These are phyloP conservation scores for Platerodrilus igneus DNA, from an alignment of 2,888 invertebrate species.

Conservation along the genomic window DNA sequence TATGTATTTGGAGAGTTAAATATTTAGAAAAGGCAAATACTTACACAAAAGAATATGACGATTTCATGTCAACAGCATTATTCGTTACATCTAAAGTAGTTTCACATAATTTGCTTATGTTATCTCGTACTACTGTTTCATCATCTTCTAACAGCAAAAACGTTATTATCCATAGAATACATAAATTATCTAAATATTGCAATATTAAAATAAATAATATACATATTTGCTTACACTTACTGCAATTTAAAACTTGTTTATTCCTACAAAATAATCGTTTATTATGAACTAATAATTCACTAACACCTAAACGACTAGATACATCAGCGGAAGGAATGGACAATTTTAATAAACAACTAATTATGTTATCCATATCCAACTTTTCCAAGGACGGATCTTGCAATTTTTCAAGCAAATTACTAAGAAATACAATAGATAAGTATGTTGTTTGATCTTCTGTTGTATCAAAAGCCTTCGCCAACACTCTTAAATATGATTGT, in stretches of 20 bases:
- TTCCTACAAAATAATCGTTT: constrained; percentile 39
- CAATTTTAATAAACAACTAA: constrained; percentile 5
- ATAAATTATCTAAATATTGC: constrained; percentile 20
- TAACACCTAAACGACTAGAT: constrained; percentile 7
- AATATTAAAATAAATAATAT: background rate
- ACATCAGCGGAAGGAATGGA: constrained; percentile 3
- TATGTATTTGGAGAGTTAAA: too few species aligned
- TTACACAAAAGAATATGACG: constrained; percentile 11
- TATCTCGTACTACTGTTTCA: constrained; percentile 45
- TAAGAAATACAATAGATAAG: constrained; percentile 2
- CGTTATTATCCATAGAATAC: constrained; percentile 45
- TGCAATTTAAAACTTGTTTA: constrained; percentile 30
- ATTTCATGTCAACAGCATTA: too few species aligned
- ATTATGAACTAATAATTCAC: constrained; percentile 14
- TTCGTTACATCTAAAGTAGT: constrained; percentile 1
- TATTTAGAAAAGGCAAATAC: too few species aligned
- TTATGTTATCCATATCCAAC: constrained; percentile 1
- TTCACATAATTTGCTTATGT: constrained; percentile 30
- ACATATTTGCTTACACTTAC: background rate
- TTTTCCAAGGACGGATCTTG: background rate
- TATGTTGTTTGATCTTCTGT: constrained; percentile 2
- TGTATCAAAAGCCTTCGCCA: too few species aligned
- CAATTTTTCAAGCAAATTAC: constrained; percentile 2
- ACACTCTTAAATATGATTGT: too few species aligned
- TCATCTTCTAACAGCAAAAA: constrained; percentile 55